Base-by-base conservation (phyloP, 1,140 invertebrate genomes). In the Proales similis region DNA sequence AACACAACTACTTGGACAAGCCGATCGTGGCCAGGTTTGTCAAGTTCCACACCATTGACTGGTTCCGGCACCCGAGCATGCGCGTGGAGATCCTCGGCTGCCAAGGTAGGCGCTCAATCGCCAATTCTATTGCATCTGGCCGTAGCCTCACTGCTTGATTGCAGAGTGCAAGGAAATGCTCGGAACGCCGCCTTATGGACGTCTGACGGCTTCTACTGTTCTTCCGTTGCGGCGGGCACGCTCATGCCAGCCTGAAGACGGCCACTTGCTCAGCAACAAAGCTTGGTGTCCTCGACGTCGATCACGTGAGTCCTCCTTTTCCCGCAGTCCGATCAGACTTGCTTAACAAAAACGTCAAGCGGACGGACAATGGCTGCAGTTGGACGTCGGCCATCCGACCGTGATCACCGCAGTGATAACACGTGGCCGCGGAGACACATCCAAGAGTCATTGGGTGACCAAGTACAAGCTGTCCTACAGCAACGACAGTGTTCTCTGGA, bases 291-390 rank as follows among this genome's bases (percentile, higher is more conserved):
- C 81, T 4, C 75, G 75, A 63, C 74, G 76, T 62, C 75, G 77
- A 47, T 77, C 79, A 65, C 72, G 80, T 81, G 68, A 72, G 9
- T 36, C 33, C 14, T 36, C 14, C 9, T 36, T 36, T 36, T 36
- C 9, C 14, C 14, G 9, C 9, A 36, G 14, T 36, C 14, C 14
- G 14, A 36, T 36, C 14, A 9, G 33, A 36, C 14, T 36, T 36
- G 9, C 14, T 36, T 36, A 9, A 3, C 51, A 19, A 45, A 6
- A 6, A 17, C 7, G 14, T 45, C 42, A 45, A 45, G 7, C 62
- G 81, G 81, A 73, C 19, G 70, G 79, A 6, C 78, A 81, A 64
- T 82, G 81, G 81, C 68, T 82, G 3, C 79, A 81, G 67, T 72
- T 81, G 26, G 80, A 82, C 66, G 68, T 82, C 7, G 80, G 80